These are phyloP conservation scores for Atta texana DNA, from an alignment of 1,140 invertebrate genomes.

Conservation along the genomic window DNA sequence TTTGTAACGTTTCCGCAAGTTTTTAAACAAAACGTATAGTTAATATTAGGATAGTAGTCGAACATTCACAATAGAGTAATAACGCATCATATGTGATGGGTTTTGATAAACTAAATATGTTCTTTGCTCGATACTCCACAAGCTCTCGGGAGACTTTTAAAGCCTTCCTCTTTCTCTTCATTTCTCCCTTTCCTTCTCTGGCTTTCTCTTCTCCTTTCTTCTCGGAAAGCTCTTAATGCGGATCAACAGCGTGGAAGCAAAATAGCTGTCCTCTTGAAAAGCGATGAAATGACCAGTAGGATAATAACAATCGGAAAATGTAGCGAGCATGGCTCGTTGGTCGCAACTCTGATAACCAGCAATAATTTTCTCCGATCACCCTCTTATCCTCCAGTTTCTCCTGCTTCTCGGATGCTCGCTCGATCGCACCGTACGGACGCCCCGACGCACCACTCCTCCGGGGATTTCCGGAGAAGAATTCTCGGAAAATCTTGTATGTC, in stretches of 20 bases:
- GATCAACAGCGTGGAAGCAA: constrained; percentile 54
- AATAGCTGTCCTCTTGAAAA: constrained; percentile 50
- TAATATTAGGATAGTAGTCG: background rate
- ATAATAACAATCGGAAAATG: constrained; percentile 61
- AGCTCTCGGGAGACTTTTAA: constrained; percentile 21
- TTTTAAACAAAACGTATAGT: background rate
- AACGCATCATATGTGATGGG: background rate
- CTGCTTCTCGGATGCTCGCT: constrained; percentile 37
- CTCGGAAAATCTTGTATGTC: constrained; percentile 63
- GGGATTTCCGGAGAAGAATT: constrained; percentile 60
- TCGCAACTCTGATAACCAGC: constrained; percentile 49
- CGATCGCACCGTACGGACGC: constrained; percentile 1
- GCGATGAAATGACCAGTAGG: constrained; percentile 61
- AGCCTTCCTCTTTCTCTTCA: background rate
- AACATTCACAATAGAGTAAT: constrained; percentile 23
- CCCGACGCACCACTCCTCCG: constrained; percentile 37
- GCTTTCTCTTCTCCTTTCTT: background rate
- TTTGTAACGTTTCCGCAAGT: background rate
- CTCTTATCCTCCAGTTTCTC: background rate
- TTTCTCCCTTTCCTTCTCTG: background rate
- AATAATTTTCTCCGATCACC: constrained; percentile 36
- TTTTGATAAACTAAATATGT: constrained; percentile 28
- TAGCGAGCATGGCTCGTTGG: constrained; percentile 50
- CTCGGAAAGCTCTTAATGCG: constrained; percentile 45
- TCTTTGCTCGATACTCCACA: constrained; percentile 25